These are phyloP conservation scores for Chrysolina haemoptera DNA, from an alignment of 2,888 invertebrate species.

Conservation along the genomic window DNA sequence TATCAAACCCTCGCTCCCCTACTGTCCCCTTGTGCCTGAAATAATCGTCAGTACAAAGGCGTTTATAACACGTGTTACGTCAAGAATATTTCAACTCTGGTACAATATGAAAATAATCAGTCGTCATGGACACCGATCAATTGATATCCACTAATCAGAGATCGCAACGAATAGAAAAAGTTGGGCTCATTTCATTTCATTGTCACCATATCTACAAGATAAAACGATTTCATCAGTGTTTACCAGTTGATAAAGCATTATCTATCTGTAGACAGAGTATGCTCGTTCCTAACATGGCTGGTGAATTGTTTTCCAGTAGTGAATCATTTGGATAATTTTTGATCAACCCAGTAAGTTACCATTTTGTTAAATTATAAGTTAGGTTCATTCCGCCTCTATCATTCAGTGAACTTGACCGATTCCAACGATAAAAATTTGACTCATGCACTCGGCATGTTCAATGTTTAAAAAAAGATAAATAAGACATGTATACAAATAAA, in stretches of 20 bases:
- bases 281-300: conserved; percentile 1
- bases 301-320: conserved; percentile 10
- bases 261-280: conserved; percentile 15
- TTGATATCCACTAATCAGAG: conserved; percentile 5
- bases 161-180: not conserved
- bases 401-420: not conserved
- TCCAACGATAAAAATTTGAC: not conserved
- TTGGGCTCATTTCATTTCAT: conserved; percentile 6
- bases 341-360: not conserved
- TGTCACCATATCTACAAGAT: conserved; percentile 22
- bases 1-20: no score
- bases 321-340: conserved; percentile 4
- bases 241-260: conserved; percentile 26
- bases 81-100: not conserved
- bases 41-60: no score
- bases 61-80: no score
- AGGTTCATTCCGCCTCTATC: not conserved
- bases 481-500: not conserved
- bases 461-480: not conserved
- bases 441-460: not conserved
- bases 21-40: no score
- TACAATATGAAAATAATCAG: not conserved
- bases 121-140: not conserved
- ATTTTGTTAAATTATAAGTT: not conserved
- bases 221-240: conserved; percentile 31